A percentile compares a stretch with the other conserved stretches of the same genome.
phyloP scores from a whole-genome alignment of 2,113 vertebrate species.

The Geococcyx californianus region DNA sequence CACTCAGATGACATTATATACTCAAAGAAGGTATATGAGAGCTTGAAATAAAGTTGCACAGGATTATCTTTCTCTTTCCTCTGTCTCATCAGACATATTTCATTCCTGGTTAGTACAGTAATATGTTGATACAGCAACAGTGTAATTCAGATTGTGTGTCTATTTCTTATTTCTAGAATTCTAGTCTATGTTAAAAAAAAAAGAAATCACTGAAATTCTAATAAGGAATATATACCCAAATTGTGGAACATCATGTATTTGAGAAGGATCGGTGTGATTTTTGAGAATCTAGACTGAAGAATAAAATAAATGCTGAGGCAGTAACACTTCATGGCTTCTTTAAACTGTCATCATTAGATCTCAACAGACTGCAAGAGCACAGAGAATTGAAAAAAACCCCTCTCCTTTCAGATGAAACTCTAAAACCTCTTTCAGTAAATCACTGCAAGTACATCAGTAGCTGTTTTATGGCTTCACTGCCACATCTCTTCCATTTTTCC shows the following conservation, averaged over 20 bases:
- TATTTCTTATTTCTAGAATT: neutral
- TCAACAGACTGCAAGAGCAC: neutral
- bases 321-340: neutral
- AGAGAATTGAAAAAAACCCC: neutral
- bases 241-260: neutral
- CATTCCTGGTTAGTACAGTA: neutral
- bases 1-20: neutral
- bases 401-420: neutral
- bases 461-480: neutral
- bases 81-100: neutral
- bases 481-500: neutral
- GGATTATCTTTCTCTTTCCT: neutral
- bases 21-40: neutral
- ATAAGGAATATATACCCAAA: neutral
- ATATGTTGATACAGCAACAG: neutral
- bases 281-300: neutral
- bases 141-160: neutral
- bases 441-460: neutral
- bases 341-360: neutral
- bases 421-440: neutral
- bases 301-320: neutral
- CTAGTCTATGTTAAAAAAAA: neutral
- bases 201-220: neutral
- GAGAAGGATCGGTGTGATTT: neutral
- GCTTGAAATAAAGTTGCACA: neutral